phyloP scores from a whole-genome alignment of 2,888 invertebrate genomes.

The Andrena praecox region DNA sequence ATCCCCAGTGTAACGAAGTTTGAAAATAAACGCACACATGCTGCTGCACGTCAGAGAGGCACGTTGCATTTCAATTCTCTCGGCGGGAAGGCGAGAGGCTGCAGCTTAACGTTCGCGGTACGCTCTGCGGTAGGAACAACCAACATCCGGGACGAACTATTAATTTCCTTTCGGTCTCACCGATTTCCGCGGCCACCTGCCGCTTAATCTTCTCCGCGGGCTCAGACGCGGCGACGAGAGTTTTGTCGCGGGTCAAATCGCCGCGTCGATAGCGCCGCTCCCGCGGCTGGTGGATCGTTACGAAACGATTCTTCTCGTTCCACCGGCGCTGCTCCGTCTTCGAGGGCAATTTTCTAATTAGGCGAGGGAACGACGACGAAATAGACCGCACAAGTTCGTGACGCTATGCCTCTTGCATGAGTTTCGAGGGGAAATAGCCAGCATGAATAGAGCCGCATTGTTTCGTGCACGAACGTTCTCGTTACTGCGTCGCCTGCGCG shows the following conservation, averaged over 20 bases:
- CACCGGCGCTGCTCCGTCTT: neutral
- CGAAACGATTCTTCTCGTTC: neutral
- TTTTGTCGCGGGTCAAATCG: constrained; percentile 33
- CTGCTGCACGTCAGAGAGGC: neutral
- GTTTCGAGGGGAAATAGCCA: constrained; percentile 58
- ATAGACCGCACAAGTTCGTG: constrained; percentile 40
- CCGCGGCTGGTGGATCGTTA: neutral
- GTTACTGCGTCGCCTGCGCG: constrained; percentile 51
- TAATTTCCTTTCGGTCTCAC: constrained; percentile 77
- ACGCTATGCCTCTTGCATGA: constrained; percentile 38
- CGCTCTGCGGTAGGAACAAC: constrained; percentile 73
- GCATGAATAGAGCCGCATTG: constrained; percentile 60
- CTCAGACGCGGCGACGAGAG: constrained; percentile 49
- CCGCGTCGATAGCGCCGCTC: neutral
- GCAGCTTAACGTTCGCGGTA: constrained; percentile 75
- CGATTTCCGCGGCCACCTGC: constrained; percentile 72
- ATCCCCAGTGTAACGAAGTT: neutral
- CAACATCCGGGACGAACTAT: constrained; percentile 78
- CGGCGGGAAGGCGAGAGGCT: constrained; percentile 30
- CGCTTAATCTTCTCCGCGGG: constrained; percentile 67
- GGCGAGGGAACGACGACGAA: constrained; percentile 38
- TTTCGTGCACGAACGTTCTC: constrained; percentile 63
- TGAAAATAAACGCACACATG: constrained; percentile 15
- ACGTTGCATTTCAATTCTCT: constrained; percentile 44
- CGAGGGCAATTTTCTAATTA: constrained; percentile 57